Percentiles rank a stretch among this genome's conserved stretches.
Conservation (phyloP, 2,888 invertebrate genomes). For the Cantharis lateralis region DNA sequence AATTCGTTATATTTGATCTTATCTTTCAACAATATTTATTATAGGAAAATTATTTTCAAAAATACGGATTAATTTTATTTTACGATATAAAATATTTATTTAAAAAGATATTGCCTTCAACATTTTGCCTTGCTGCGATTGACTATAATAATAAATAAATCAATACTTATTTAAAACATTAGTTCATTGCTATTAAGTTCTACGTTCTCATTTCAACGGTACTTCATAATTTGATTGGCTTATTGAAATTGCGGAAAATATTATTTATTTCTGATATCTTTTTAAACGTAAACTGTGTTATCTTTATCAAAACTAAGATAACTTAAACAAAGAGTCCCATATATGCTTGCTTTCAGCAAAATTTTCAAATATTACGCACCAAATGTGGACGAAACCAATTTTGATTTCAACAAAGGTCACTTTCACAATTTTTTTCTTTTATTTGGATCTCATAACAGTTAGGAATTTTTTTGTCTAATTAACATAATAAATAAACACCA, state of each 20-base stretch:
- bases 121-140: not conserved
- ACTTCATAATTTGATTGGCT: not conserved
- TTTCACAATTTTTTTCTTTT: not conserved
- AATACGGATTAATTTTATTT: not conserved
- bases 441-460: not conserved
- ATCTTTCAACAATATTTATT: not conserved
- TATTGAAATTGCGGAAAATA: not conserved
- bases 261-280: not conserved
- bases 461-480: not conserved
- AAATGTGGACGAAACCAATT: not conserved
- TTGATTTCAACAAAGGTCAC: not conserved
- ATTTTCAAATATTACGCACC: not conserved
- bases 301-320: not conserved
- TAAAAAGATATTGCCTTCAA: not conserved
- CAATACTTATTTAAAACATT: not conserved
- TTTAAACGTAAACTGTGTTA: no score
- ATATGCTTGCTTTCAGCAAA: not conserved
- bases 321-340: not conserved
- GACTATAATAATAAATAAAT: not conserved
- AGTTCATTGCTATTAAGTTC: not conserved
- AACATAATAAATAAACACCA: not conserved
- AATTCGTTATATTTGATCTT: not conserved
- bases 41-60: not conserved
- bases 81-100: not conserved
- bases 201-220: not conserved